phyloP scores from a whole-genome alignment of 2,888 invertebrate genomes.

The Caenorhabditis zanzibari region DNA sequence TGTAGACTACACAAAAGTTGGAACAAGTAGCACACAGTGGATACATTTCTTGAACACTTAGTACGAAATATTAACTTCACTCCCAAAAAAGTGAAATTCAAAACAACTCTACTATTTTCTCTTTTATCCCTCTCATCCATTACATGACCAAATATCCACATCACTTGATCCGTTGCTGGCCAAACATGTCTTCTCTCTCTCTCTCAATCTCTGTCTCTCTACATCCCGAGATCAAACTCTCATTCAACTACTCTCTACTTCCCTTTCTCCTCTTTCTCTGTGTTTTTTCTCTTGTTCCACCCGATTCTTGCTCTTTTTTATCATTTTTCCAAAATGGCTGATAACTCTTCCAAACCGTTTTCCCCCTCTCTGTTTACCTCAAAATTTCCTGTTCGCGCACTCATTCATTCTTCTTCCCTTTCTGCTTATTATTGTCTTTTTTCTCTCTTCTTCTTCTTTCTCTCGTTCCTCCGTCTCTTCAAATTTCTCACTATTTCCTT shows the following conservation, averaged over 20 bases:
- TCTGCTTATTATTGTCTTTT: conserved; percentile 9
- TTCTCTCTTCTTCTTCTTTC: conserved; percentile 2
- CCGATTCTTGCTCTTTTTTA: conserved; percentile 18
- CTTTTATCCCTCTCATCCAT: neutral
- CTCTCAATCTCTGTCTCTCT: neutral
- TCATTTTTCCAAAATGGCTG: neutral
- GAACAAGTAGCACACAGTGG: too few species aligned
- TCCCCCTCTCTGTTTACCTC: conserved; percentile 4
- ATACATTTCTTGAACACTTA: too few species aligned
- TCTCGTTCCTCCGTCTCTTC: conserved; percentile 23
- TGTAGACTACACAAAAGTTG: too few species aligned
- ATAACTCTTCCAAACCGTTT: neutral
- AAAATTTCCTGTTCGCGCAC: conserved; percentile 23
- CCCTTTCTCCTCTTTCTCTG: neutral
- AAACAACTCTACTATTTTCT: too few species aligned
- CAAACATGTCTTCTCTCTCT: conserved; percentile 28
- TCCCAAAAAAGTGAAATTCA: too few species aligned
- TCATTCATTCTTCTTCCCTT: conserved; percentile 14
- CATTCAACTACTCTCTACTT: conserved; percentile 1
- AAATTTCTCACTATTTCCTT: conserved; percentile 11
- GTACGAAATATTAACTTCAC: too few species aligned
- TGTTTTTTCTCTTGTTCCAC: conserved; percentile 11
- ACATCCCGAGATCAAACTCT: too few species aligned
- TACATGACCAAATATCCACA: conserved; percentile 26
- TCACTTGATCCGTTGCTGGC: conserved; percentile 17